Percentiles rank a stretch among this genome's conserved stretches.
Evolutionary conservation across 64 coral and sea anemone genomes (phyloP).

Genomic region (Astreopora myriophthalma): DNA sequence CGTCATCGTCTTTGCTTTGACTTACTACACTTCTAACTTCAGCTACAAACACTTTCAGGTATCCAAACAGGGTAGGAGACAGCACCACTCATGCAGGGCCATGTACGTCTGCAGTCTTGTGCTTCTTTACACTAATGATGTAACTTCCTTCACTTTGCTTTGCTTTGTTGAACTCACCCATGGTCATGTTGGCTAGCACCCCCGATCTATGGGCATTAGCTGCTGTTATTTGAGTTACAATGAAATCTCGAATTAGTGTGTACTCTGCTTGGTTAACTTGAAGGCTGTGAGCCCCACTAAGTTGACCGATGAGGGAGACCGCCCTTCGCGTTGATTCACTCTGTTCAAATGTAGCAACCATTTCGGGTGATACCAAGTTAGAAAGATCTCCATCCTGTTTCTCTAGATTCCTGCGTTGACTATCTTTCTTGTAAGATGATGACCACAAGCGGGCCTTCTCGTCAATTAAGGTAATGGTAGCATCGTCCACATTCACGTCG

Average conservation of each 20-base stretch:
- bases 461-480: not conserved
- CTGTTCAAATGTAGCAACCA: not conserved
- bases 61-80: not conserved
- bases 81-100: conserved; percentile 35
- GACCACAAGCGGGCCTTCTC: not conserved
- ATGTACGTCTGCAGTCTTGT: conserved; percentile 48
- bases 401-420: not conserved
- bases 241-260: too few species aligned
- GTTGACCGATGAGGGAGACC: not conserved
- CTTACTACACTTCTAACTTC: not conserved
- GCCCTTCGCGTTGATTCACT: not conserved
- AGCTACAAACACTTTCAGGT: not conserved
- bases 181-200: conserved; percentile 45
- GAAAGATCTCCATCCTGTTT: not conserved
- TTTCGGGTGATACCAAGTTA: not conserved
- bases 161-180: conserved; percentile 18
- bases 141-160: not conserved
- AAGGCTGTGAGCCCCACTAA: not conserved
- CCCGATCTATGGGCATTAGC: conserved; percentile 45
- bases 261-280: not conserved
- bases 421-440: not conserved
- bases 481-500: not conserved
- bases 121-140: conserved; percentile 35
- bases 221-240: too few species aligned
- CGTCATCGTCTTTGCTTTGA: not conserved